Percentiles rank a stretch among this genome's conserved stretches.
Conservation (phyloP, 2,797 vertebrate species). For the Pantherophis vulpinus region DNA sequence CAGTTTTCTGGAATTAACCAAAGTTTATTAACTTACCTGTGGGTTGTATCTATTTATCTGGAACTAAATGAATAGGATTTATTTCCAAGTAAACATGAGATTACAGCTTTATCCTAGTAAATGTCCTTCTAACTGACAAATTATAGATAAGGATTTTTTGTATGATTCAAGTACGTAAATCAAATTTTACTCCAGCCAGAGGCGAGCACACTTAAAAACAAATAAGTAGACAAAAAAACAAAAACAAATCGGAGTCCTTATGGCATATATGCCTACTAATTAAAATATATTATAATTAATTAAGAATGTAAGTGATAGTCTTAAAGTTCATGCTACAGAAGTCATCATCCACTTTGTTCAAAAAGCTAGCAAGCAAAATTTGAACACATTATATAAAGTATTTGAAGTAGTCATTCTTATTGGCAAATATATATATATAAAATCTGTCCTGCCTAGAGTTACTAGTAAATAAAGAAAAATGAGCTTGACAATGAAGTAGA, state of each 20-base stretch:
- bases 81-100: background rate
- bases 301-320: background rate
- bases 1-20: background rate
- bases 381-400: background rate
- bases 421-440: background rate
- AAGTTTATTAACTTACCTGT: background rate
- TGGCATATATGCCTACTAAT: background rate
- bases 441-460: background rate
- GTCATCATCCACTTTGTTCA: background rate
- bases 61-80: background rate
- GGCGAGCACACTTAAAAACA: background rate
- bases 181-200: background rate
- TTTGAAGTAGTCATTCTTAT: background rate
- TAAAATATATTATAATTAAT: background rate
- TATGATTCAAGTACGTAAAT: background rate
- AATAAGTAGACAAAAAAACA: background rate
- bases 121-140: background rate
- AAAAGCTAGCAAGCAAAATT: background rate
- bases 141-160: background rate
- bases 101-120: background rate
- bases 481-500: background rate
- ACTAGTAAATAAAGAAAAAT: background rate
- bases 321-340: background rate
- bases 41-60: background rate
- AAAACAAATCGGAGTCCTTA: background rate